Evolutionary conservation across 2,797 vertebrate species (phyloP), one percentile per base, ranked within the genome.

Genomic region (Cossypha heuglini): DNA sequence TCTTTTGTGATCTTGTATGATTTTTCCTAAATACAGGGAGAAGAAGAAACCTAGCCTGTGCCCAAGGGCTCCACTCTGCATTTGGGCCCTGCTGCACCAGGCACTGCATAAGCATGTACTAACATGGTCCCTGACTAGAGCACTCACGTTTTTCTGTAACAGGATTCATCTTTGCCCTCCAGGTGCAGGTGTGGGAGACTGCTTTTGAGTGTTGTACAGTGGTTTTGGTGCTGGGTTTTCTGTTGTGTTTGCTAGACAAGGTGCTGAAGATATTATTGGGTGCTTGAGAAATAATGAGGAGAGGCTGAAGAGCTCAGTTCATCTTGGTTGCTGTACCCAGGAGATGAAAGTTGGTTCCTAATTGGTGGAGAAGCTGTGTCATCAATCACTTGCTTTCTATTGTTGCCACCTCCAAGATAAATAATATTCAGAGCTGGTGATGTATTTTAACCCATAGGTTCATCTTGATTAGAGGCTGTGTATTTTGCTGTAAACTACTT

Each of bases 141-240:
- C 1, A 24, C 82, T 95, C 89, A 52, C 0, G 0, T 42, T 92
- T 64, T 59, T 78, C 51, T 78, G 6, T 69, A 86, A 48, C 61
- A 91, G 61, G 54, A 49, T 94, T 86, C 0, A 0, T 59, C 82
- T 94, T 81, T 95, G 87, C 93, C 94, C 94, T 94, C 82, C 93
- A 94, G 94, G 64, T 93, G 76, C 94, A 91, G 79, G 54, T 93
- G 89, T 93, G 93, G 85, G 87, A 94, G 85, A 78, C 76, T 75
- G 78, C 79, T 72, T 20, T 16, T 52, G 66, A 66, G 62, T 57
- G 48, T 33, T 93, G 49, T 61, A 25, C 75, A 83, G 64, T 58
- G 79, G 3, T 84, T 93, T 84, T 88, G 90, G 71, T 95, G 86
- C 76, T 90, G 72, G 38, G 17, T 33, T 61, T 77, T 75, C 19